A percentile compares a stretch with the other conserved stretches of the same genome.
phyloP scores from a whole-genome alignment of 2,113 vertebrate species.

The Mugil cephalus region DNA sequence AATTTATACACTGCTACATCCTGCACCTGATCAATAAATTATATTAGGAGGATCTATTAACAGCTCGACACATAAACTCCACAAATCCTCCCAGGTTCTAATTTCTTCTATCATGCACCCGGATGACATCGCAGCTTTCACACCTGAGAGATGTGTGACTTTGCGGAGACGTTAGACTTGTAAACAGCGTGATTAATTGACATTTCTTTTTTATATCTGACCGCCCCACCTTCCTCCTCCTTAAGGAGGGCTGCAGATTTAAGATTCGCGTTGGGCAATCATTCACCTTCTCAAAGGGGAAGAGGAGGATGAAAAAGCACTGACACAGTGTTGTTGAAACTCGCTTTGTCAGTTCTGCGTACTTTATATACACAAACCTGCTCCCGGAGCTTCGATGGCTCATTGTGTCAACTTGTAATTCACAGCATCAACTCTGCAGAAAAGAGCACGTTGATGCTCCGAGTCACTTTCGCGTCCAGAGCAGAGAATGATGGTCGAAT shows the following conservation, averaged over 20 bases:
- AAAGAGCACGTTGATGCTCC: conserved; percentile 1
- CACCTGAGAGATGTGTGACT: conserved; percentile 47
- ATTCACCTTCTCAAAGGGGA: conserved; percentile 45
- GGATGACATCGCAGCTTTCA: conserved; percentile 27
- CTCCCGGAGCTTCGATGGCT: conserved; percentile 27
- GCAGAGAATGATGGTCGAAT: conserved; percentile 14
- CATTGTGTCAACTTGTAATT: conserved; percentile 33
- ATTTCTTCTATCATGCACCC: conserved; percentile 48
- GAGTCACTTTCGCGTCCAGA: conserved; percentile 1
- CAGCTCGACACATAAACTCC: conserved; percentile 59
- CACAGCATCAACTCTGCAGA: conserved; percentile 20
- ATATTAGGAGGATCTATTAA: conserved; percentile 49
- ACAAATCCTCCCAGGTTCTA: conserved; percentile 53
- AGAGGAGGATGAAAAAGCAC: conserved; percentile 25
- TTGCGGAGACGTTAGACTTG: conserved; percentile 53
- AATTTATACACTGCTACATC: background rate
- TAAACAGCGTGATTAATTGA: conserved; percentile 64
- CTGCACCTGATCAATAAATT: conserved; percentile 46
- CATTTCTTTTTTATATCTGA: conserved; percentile 74
- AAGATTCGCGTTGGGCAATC: conserved; percentile 40
- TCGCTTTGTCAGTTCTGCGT: conserved; percentile 47
- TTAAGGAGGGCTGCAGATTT: conserved; percentile 14
- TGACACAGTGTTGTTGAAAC: conserved; percentile 40
- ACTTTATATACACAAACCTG: conserved; percentile 15
- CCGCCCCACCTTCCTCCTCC: background rate